phyloP scores from a whole-genome alignment of 2,113 vertebrate species.

The Pipa parva region DNA sequence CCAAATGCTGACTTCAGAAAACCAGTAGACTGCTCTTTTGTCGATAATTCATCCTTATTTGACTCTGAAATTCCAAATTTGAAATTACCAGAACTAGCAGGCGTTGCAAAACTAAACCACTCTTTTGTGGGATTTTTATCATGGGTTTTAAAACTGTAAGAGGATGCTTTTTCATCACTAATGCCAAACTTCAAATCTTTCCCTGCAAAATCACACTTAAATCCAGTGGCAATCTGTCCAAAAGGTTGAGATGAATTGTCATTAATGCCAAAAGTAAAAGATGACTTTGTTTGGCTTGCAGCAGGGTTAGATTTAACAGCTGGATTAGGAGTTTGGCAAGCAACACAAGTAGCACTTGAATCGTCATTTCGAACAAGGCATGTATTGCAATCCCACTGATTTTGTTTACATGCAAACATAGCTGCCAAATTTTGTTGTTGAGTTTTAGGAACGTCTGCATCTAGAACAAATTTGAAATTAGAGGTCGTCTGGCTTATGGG shows the following conservation, averaged over 20 bases:
- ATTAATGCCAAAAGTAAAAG: constrained; percentile 63
- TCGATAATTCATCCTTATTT: constrained; percentile 50
- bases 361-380: constrained; percentile 71
- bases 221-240: constrained; percentile 62
- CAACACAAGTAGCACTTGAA: constrained; percentile 54
- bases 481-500: constrained; percentile 48
- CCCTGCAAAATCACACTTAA: constrained; percentile 64
- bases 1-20: constrained; percentile 65
- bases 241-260: constrained; percentile 55
- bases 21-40: constrained; percentile 55
- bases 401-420: constrained; percentile 71
- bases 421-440: constrained; percentile 60
- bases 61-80: constrained; percentile 84
- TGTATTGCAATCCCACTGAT: constrained; percentile 70
- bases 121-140: constrained; percentile 61
- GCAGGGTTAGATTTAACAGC: constrained; percentile 21
- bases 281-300: constrained; percentile 23
- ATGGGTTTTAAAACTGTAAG: constrained; percentile 68
- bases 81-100: constrained; percentile 62
- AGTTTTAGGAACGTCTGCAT: constrained; percentile 45
- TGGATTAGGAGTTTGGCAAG: constrained; percentile 63
- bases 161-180: constrained; percentile 51
- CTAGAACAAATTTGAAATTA: constrained; percentile 28
- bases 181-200: constrained; percentile 76
- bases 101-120: constrained; percentile 76